phyloP scores from a whole-genome alignment of 2,797 vertebrate genomes.

The Microchirus variegatus region DNA sequence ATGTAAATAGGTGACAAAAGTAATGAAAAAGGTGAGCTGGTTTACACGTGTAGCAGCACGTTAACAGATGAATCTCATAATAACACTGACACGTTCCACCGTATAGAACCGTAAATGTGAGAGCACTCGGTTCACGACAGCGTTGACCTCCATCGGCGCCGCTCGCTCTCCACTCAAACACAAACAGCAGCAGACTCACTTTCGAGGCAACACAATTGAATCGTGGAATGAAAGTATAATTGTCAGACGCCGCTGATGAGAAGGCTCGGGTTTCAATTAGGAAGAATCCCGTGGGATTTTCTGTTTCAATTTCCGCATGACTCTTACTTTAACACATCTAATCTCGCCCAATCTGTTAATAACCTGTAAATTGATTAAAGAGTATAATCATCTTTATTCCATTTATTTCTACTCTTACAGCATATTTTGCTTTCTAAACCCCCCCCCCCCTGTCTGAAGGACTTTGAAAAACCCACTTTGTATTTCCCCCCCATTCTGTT shows the following conservation, averaged over 20 bases:
- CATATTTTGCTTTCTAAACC: slow-evolving; percentile 58
- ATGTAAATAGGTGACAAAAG: background rate
- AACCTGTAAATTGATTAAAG: slow-evolving; percentile 74
- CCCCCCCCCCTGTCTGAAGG: slow-evolving; percentile 46
- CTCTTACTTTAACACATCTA: slow-evolving; percentile 53
- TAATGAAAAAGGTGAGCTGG: background rate
- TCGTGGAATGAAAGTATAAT: slow-evolving; percentile 15
- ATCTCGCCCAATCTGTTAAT: slow-evolving; percentile 66
- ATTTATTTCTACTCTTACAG: slow-evolving; percentile 48
- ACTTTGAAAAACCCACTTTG: slow-evolving; percentile 24
- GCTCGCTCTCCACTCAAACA: background rate
- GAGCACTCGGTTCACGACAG: slow-evolving; percentile 7
- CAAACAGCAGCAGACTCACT: slow-evolving; percentile 6
- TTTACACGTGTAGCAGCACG: background rate
- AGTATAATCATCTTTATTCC: slow-evolving; percentile 49
- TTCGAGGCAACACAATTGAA: slow-evolving; percentile 23
- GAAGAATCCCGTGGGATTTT: slow-evolving; percentile 54
- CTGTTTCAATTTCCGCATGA: slow-evolving; percentile 64
- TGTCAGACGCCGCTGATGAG: slow-evolving; percentile 32
- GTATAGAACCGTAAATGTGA: background rate
- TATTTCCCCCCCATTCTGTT: slow-evolving; percentile 28
- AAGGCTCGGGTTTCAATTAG: slow-evolving; percentile 52
- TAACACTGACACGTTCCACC: background rate
- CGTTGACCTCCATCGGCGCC: slow-evolving; percentile 36
- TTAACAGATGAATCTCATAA: background rate